These are phyloP conservation scores for Tridacna crocea DNA, from an alignment of 2,888 invertebrate genomes.

Conservation along the genomic window DNA sequence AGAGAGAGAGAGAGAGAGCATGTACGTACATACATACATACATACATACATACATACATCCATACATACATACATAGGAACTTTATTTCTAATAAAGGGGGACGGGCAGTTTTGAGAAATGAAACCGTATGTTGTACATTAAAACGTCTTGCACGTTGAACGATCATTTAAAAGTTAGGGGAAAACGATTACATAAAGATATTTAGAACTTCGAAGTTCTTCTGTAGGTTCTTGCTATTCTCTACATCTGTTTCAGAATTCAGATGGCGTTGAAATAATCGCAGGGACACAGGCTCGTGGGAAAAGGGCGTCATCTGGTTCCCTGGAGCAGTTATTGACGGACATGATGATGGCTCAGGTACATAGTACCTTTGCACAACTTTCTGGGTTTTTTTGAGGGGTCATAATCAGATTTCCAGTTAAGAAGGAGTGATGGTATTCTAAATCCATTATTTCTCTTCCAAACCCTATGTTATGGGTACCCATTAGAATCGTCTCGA, in stretches of 20 bases:
- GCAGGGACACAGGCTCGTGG: constrained; percentile 4
- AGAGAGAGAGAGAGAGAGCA: too few species aligned
- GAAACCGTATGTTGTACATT: too few species aligned
- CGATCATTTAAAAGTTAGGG: too few species aligned
- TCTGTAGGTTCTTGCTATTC: not conserved
- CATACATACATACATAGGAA: constrained; percentile 8
- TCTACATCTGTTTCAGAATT: not conserved
- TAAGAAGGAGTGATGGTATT: too few species aligned
- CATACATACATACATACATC: constrained; percentile 11
- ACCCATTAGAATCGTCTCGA: too few species aligned
- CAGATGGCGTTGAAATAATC: not conserved
- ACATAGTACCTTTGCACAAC: not conserved
- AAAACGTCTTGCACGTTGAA: too few species aligned
- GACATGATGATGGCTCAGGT: constrained; percentile 59
- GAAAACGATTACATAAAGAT: too few species aligned
- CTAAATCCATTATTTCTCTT: too few species aligned
- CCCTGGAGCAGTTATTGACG: constrained; percentile 45
- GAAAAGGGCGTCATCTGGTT: constrained; percentile 29
- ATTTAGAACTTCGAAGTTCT: too few species aligned
- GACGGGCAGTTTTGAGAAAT: not conserved
- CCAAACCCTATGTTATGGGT: too few species aligned
- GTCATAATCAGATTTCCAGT: too few species aligned
- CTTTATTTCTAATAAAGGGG: not conserved
- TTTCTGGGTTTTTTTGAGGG: too few species aligned
- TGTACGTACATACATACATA: constrained; percentile 14